These are phyloP conservation scores for Tauraco hartlaubi DNA, from an alignment of 2,797 vertebrate genomes.

Conservation along the genomic window DNA sequence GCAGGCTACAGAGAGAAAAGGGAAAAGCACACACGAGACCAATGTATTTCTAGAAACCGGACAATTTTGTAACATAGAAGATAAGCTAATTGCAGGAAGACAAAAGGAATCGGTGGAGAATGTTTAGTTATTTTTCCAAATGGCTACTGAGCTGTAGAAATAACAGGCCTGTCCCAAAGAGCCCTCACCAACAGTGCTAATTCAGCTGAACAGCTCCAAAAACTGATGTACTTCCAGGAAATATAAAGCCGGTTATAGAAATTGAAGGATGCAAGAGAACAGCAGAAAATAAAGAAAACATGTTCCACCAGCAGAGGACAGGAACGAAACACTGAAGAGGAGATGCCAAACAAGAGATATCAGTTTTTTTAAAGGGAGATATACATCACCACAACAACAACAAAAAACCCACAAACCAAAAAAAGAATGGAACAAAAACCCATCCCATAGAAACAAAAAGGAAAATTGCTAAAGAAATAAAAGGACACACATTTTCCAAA, in stretches of 20 bases:
- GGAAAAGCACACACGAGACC: not conserved
- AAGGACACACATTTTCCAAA: slow-evolving; percentile 78
- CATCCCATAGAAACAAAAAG: not conserved
- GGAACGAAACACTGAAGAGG: not conserved
- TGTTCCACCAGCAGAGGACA: slow-evolving; percentile 33
- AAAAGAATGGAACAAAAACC: not conserved
- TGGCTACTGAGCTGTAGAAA: not conserved
- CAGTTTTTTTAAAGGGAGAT: not conserved
- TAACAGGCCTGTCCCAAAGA: not conserved
- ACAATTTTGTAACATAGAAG: not conserved
- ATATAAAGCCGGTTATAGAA: not conserved
- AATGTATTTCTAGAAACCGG: not conserved
- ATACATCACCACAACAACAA: not conserved
- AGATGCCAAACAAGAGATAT: slow-evolving; percentile 1
- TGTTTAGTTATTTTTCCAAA: slow-evolving; percentile 26
- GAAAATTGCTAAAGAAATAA: slow-evolving; percentile 55
- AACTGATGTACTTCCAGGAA: not conserved
- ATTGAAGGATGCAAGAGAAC: not conserved
- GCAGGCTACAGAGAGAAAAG: not conserved
- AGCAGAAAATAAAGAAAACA: not conserved
- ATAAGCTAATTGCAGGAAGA: not conserved
- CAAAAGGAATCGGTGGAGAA: not conserved
- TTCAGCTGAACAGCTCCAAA: not conserved
- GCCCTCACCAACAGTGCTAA: not conserved
- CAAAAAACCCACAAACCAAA: not conserved